Conservation (phyloP, 2,888 invertebrate genomes). For the Trissonchulus latispiculum region DNA sequence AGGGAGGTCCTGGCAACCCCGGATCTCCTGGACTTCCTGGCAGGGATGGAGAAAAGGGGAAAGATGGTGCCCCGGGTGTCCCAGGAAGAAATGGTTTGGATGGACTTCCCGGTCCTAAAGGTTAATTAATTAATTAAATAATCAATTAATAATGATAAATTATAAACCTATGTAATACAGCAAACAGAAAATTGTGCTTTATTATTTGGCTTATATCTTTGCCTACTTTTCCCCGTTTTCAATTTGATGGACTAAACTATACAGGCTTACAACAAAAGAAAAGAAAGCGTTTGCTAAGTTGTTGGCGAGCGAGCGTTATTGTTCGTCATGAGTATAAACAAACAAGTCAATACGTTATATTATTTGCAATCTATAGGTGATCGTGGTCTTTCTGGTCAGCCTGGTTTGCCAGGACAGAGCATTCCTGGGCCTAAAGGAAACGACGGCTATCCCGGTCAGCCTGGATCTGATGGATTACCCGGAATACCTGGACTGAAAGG, state of each 20-base stretch:
- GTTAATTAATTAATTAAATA: too few relatives aligned
- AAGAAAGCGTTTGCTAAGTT: too few relatives aligned
- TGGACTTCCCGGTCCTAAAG: slow-evolving; percentile 53
- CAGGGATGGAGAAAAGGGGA: slow-evolving; percentile 26
- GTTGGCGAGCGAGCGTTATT: too few relatives aligned
- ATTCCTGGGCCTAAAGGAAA: slow-evolving; percentile 32
- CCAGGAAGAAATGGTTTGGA: slow-evolving; percentile 26
- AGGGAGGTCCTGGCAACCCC: slow-evolving; percentile 46
- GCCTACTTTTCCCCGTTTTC: too few relatives aligned
- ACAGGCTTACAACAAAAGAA: too few relatives aligned
- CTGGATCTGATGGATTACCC: slow-evolving; percentile 32
- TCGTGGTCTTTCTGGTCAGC: slow-evolving; percentile 61
- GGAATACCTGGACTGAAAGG: slow-evolving; percentile 33
- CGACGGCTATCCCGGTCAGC: slow-evolving; percentile 32
- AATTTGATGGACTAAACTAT: too few relatives aligned
- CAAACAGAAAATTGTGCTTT: too few relatives aligned
- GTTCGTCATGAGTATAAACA: not conserved
- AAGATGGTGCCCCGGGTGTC: slow-evolving; percentile 21
- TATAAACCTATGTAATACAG: too few relatives aligned
- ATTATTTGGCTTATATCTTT: too few relatives aligned
- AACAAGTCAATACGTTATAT: not conserved
- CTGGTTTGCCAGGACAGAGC: slow-evolving; percentile 38
- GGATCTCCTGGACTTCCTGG: slow-evolving; percentile 35
- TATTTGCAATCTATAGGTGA: slow-evolving; percentile 33
- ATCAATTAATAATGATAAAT: too few relatives aligned